Evolutionary conservation across 2,797 vertebrate genomes (phyloP), one percentile per base, ranked within the genome.

Genomic region (Falco peregrinus): DNA sequence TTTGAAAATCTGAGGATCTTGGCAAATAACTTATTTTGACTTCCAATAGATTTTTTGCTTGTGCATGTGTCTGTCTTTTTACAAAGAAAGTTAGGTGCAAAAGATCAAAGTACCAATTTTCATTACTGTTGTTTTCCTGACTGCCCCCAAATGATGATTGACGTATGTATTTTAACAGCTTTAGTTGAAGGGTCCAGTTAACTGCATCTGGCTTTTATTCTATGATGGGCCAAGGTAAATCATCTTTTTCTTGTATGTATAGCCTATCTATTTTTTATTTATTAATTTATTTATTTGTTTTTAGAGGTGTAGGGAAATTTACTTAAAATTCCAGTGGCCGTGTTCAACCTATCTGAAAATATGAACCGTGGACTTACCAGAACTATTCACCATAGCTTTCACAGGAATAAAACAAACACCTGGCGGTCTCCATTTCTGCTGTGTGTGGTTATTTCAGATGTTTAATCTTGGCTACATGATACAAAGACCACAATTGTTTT

Each of bases 41-140:
- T 93, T 60, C 14, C 60, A 71, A 4, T 39, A 77, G n/a, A 39
- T 70, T 76, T 89, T 89, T 94, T n/a, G 9, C 26, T 65, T 90
- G 16, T 45, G 13, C 3, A 2, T 12, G 13, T 33, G 16, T 9
- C 47, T 63, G 24, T 3, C 77, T 82, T 17, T 79, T 86, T 16
- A 54, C 19, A 56, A 78, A 65, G 41, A 65, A 86, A 94, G 74
- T 71, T 51, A 29, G n/a, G 6, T 83, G 41, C n/a, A 74, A 56
- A 89, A 77, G 64, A 87, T 90, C 78, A 33, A 79, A 93, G 53
- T 68, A 68, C 41, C 8, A 7, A 47, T 95, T 95, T 94, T 71
- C 65, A 54, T 90, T 83, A 48, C 16, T 57, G 43, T 69, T 74
- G 22, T 88, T 94, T 89, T 71, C 56, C 47, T 90, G 54, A 61